Evolutionary conservation across 92 coral and sea anemone species (phyloP), one percentile per base, ranked within the genome.

Genomic region (Actinernus sp.): DNA sequence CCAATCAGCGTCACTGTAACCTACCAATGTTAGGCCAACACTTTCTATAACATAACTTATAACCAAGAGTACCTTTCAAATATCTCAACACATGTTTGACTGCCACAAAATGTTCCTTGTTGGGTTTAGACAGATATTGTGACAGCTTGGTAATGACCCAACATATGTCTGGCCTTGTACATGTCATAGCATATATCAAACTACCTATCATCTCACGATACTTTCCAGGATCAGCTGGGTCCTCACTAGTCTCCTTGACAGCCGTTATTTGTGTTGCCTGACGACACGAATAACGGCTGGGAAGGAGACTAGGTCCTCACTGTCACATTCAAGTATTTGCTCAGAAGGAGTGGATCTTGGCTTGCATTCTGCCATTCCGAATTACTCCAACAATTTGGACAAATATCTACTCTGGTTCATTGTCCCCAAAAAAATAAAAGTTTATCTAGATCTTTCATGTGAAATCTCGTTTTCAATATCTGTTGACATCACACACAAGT

Each of bases 291-390:
- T n/a, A n/a, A n/a, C n/a, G n/a, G n/a, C n/a, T n/a, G n/a, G n/a
- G n/a, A n/a, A n/a, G n/a, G n/a, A n/a, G n/a, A n/a, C n/a, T n/a
- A n/a, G n/a, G n/a, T 30, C 23, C 52, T 65, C 83, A 20, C 74
- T 73, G 51, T 61, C 51, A 45, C 31, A 21, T 22, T 49, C 51
- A 10, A 56, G 8, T n/a, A 57, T 56, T 48, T 82, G 63, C 43
- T 83, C 85, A 40, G 68, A 65, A 11, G 78, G 86, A 20, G 82
- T 87, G 28, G 83, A 61, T 28, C 82, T 71, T 31, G 87, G 93
- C 65, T 74, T 86, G 57, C 63, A 74, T 57, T 75, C 49, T 41
- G 81, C 84, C 84, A 81, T 86, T 51, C 84, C 79, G 58, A 86
- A 80, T 63, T 48, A 73, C 67, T 57, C 31, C 41, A 86, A 66